phyloP scores from a whole-genome alignment of 2,797 vertebrate genomes.

The Uromys caudimaculatus region DNA sequence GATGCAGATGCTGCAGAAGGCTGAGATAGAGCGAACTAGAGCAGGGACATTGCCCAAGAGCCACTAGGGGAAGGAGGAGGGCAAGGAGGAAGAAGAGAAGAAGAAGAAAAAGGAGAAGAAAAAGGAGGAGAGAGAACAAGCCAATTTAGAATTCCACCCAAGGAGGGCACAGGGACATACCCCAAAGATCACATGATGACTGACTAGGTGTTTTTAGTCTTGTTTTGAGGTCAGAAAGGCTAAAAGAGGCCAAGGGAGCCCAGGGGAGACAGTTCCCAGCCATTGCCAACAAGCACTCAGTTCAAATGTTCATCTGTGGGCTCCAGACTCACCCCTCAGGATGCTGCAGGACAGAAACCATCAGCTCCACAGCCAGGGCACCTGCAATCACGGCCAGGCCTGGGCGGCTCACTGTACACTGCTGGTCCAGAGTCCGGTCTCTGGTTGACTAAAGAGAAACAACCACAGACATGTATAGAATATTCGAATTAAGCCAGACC shows the following conservation, averaged over 20 bases:
- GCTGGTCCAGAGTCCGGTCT: constrained; percentile 98
- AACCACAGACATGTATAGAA: not conserved
- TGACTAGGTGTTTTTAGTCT: not conserved
- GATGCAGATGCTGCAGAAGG: not conserved
- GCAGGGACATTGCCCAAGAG: not conserved
- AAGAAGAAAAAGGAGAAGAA: accelerated
- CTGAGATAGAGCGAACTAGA: not conserved
- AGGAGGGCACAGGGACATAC: not conserved
- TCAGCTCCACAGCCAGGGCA: constrained; percentile 96
- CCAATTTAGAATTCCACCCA: not conserved
- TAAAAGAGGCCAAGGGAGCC: not conserved
- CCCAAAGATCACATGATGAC: not conserved
- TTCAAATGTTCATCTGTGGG: not conserved
- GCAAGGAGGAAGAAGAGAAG: accelerated
- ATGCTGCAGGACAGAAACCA: constrained; percentile 98
- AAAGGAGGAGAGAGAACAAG: not conserved
- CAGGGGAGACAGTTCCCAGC: not conserved
- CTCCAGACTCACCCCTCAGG: constrained; percentile 93
- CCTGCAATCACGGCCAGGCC: constrained; percentile 97
- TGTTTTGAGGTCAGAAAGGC: constrained; percentile 35
- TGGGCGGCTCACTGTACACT: constrained; percentile 98
- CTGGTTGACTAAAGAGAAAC: constrained; percentile 93
- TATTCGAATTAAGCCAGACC: not conserved
- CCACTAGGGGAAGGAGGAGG: not conserved
- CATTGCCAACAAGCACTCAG: not conserved